Percentiles rank a stretch among this genome's conserved stretches.
These are phyloP conservation scores for Poeciliopsis presidionis DNA, from an alignment of 2,797 vertebrate genomes.

Conservation along the genomic window DNA sequence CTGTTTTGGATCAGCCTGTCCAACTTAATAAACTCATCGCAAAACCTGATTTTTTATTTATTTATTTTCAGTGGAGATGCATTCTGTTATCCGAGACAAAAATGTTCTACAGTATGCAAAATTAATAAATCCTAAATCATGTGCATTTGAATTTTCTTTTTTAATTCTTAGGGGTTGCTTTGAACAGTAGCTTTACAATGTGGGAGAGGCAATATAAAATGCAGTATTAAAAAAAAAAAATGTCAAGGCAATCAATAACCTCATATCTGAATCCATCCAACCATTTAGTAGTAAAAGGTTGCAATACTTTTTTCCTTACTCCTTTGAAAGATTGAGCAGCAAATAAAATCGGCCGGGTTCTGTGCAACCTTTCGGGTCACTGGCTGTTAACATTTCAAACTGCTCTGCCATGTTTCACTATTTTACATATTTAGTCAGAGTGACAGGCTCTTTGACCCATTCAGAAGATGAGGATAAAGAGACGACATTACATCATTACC, in stretches of 20 bases:
- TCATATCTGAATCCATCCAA: constrained; percentile 17
- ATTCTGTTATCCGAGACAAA: background rate
- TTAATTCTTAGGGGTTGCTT: constrained; percentile 16
- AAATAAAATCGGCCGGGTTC: constrained; percentile 22
- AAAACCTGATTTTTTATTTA: background rate
- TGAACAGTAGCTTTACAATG: constrained; percentile 22
- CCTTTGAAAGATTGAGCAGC: constrained; percentile 31
- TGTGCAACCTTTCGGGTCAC: constrained; percentile 22
- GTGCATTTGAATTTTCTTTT: background rate
- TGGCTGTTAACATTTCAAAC: constrained; percentile 28
- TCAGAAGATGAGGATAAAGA: constrained; percentile 37
- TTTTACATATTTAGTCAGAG: constrained; percentile 26
- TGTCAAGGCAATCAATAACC: constrained; percentile 46
- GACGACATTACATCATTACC: constrained; percentile 45
- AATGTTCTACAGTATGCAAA: background rate
- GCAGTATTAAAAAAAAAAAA: constrained; percentile 21
- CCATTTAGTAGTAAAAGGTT: constrained; percentile 18
- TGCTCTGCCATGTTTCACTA: constrained; percentile 25
- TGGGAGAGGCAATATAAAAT: constrained; percentile 23
- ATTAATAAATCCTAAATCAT: background rate
- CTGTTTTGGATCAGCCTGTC: constrained; percentile 1
- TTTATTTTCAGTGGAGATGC: background rate
- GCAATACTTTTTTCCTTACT: constrained; percentile 30
- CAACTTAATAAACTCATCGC: background rate
- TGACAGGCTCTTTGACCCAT: constrained; percentile 51